phyloP scores from a whole-genome alignment of 2,888 invertebrate genomes.

The Drosophila planitibia region DNA sequence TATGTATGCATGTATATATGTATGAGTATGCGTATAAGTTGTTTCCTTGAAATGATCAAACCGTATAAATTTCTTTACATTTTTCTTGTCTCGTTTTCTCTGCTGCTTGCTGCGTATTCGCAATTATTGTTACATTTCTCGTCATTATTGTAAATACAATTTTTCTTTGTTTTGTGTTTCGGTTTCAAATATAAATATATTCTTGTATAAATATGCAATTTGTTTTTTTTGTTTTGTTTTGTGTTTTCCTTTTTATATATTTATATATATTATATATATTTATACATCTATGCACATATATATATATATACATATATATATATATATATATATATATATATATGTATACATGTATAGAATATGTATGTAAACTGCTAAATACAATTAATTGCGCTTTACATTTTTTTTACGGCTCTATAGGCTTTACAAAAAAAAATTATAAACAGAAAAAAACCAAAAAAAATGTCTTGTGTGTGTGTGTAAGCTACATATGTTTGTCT shows the following conservation, averaged over 20 bases:
- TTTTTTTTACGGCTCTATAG: constrained; percentile 63
- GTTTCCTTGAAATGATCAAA: constrained; percentile 25
- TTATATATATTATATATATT: constrained; percentile 52
- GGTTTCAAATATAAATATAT: constrained; percentile 64
- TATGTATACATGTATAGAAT: constrained; percentile 57
- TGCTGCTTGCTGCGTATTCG: constrained; percentile 28
- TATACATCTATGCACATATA: constrained; percentile 42
- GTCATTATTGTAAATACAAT: constrained; percentile 68
- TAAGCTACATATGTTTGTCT: constrained; percentile 38
- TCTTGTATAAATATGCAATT: constrained; percentile 74
- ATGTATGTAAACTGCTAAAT: constrained; percentile 77
- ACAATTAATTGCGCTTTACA: constrained; percentile 79
- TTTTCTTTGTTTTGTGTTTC: constrained; percentile 53
- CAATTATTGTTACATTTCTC: constrained; percentile 52
- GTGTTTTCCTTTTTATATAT: constrained; percentile 42
- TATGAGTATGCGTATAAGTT: constrained; percentile 14
- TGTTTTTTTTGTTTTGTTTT: constrained; percentile 30
- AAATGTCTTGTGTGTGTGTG: constrained; percentile 37
- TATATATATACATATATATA: constrained; percentile 47
- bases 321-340: constrained; percentile 48
- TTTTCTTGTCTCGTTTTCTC: constrained; percentile 38
- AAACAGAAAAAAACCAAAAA: constrained; percentile 49
- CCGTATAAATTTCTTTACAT: constrained; percentile 25
- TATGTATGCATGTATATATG: constrained; percentile 6
- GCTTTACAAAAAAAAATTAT: constrained; percentile 51